Evolutionary conservation across 2,797 vertebrate genomes (phyloP).

Genomic region (Rhincodon typus): DNA sequence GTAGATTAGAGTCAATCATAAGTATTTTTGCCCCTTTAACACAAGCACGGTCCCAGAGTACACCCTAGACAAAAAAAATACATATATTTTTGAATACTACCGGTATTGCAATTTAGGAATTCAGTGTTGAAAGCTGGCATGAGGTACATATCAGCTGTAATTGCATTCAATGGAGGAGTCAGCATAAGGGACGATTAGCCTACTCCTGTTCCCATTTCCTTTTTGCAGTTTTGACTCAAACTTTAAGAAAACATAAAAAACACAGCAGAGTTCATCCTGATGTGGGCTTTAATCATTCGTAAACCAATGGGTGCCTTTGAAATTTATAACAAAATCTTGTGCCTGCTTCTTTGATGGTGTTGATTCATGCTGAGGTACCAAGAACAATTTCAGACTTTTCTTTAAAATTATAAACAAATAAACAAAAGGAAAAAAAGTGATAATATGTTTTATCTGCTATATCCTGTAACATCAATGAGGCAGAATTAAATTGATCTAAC

Average conservation of each 20-base stretch:
- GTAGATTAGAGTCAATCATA: too few relatives aligned
- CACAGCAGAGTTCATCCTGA: neutral
- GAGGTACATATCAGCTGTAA: neutral
- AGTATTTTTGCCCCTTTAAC: too few relatives aligned
- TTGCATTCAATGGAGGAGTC: neutral
- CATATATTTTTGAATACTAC: neutral
- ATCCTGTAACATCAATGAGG: neutral
- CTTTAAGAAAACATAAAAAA: too few relatives aligned
- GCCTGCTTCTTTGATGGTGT: too few relatives aligned
- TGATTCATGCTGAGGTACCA: too few relatives aligned
- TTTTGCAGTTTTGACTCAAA: neutral
- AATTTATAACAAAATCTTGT: too few relatives aligned
- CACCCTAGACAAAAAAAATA: neutral
- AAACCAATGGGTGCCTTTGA: neutral
- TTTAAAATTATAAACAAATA: neutral
- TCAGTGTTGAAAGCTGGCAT: neutral
- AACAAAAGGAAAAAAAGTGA: neutral
- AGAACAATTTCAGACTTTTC: neutral
- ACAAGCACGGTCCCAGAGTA: too few relatives aligned
- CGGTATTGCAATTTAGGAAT: neutral
- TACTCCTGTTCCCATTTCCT: neutral
- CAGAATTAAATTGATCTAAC: neutral
- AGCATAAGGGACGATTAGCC: too few relatives aligned
- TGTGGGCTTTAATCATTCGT: neutral
- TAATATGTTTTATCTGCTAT: neutral